Evolutionary conservation across 2,113 vertebrate species (phyloP), one percentile per base, ranked within the genome.

Genomic region (Dermatemys mawii): DNA sequence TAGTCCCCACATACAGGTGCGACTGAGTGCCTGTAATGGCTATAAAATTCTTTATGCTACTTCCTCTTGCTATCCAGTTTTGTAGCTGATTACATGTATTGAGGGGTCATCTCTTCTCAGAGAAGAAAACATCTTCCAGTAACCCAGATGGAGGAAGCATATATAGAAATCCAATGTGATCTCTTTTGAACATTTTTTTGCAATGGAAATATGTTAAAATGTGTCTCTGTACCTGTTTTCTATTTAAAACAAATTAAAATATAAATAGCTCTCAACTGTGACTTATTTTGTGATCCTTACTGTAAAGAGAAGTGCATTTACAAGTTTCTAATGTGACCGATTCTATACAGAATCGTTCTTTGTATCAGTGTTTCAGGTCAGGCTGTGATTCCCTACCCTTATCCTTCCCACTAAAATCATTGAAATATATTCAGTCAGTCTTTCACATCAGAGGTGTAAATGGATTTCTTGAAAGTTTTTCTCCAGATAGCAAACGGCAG

Each of bases 361-460:
- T 92, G 35, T 94, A 84, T 95, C 95, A 92, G 35, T 96, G 57
- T 97, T 97, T 97, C 78, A 13, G 88, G 92, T 95, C 90, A 97
- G 87, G 49, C 89, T 95, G 91, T 89, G 89, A 63, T 92, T 92
- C 95, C 95, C 89, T 93, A 76, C 75, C 60, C 21, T 82, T 86
- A 82, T 78, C 79, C 48, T 96, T 96, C 96, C 95, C 55, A 79
- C 93, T 97, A 90, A 97, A 97, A 91, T 96, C 93, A 95, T 94
- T 97, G 97, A 97, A 98, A 98, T 98, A 96, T 96, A 97, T 97
- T 97, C 95, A 95, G 92, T 84, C 96, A 88, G 92, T 97, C 91
- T 96, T 97, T 98, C 98, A 97, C 97, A 97, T 97, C 97, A 97
- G 96, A 98, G 97, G 97, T 98, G 97, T 97, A 98, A 98, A 98